Evolutionary conservation across 1,140 invertebrate genomes (phyloP).

Genomic region (Musca vetustissima): DNA sequence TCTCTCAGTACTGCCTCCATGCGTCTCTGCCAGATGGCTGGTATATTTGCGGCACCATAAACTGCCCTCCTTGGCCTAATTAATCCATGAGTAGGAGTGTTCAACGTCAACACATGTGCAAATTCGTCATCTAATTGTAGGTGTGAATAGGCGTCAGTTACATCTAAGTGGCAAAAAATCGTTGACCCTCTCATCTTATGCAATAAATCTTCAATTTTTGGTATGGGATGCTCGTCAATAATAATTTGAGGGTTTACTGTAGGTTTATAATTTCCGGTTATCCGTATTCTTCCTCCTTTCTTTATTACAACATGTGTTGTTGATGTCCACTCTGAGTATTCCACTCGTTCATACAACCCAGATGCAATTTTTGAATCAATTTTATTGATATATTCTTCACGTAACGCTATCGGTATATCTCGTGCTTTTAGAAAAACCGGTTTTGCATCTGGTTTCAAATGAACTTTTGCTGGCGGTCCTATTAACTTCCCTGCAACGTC

Average conservation of each 20-base stretch:
- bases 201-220: neutral
- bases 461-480: constrained; percentile 21
- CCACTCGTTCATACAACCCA: too few relatives aligned
- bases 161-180: constrained; percentile 21
- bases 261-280: constrained; percentile 5
- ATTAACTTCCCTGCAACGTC: constrained; percentile 10
- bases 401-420: neutral
- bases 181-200: constrained; percentile 27
- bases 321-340: constrained; percentile 28
- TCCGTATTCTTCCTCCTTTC: constrained; percentile 1
- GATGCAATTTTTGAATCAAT: constrained; percentile 34
- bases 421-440: neutral
- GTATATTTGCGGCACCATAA: constrained; percentile 28
- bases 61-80: constrained; percentile 34
- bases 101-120: constrained; percentile 10
- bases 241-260: constrained; percentile 30
- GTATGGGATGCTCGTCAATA: constrained; percentile 36
- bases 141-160: constrained; percentile 14
- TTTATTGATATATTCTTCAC: constrained; percentile 20
- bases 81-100: too few relatives aligned
- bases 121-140: constrained; percentile 25
- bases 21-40: constrained; percentile 35
- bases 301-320: constrained; percentile 19
- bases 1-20: constrained; percentile 27
- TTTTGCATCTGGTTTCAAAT: constrained; percentile 10